Evolutionary conservation across 2,888 invertebrate species (phyloP).

Genomic region (Dexiosoma caninum): DNA sequence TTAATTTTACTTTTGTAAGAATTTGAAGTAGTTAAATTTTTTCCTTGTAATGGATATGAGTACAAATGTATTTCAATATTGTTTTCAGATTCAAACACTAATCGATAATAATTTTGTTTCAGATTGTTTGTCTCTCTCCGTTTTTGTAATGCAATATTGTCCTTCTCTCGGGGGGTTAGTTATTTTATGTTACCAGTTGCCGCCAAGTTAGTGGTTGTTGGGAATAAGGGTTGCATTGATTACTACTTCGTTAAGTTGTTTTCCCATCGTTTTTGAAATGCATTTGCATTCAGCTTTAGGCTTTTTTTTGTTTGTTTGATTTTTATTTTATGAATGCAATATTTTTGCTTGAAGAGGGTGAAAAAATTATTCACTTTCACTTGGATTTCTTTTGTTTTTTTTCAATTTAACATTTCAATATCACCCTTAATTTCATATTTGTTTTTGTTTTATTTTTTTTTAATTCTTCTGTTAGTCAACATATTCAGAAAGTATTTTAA

Average conservation of each 20-base stretch:
- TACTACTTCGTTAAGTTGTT: constrained; percentile 6
- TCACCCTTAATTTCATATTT: constrained; percentile 53
- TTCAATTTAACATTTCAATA: constrained; percentile 16
- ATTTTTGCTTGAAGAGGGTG: constrained; percentile 8
- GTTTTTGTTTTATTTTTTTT: neutral
- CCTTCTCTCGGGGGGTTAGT: constrained; percentile 37
- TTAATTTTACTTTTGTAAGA: no score
- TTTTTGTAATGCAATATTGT: constrained; percentile 36
- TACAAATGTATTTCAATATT: neutral
- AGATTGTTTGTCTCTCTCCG: constrained; percentile 1
- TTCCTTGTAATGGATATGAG: no score
- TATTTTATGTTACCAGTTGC: neutral
- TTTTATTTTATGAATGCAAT: constrained; percentile 3
- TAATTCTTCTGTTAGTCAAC: neutral
- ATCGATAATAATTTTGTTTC: constrained; percentile 37
- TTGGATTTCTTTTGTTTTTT: neutral
- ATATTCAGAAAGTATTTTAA: neutral
- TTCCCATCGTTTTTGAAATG: constrained; percentile 40
- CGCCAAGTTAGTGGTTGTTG: constrained; percentile 42
- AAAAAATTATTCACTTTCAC: constrained; percentile 39
- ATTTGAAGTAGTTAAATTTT: neutral
- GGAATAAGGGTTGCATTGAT: constrained; percentile 45
- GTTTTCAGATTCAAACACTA: constrained; percentile 3
- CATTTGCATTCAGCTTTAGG: constrained; percentile 42
- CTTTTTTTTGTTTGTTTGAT: neutral